Percentiles rank a stretch among this genome's conserved stretches.
Evolutionary conservation across 2,797 vertebrate genomes (phyloP).

Genomic region (Nyctibius grandis): DNA sequence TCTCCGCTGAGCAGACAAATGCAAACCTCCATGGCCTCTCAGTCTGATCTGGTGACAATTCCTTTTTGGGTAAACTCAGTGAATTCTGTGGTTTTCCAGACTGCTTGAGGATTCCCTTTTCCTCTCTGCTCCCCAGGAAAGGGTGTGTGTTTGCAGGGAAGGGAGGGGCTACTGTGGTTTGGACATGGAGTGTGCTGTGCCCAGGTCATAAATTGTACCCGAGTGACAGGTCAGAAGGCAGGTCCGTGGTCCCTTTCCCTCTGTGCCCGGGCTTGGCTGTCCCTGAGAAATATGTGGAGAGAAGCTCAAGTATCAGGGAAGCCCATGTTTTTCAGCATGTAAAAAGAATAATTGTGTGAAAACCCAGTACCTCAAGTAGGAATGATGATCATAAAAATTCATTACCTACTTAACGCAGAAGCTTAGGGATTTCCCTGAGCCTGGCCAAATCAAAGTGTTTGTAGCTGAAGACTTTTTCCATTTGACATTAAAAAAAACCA

Average conservation of each 20-base stretch:
- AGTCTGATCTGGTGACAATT: not conserved
- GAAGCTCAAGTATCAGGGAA: not conserved
- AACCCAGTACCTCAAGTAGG: not conserved
- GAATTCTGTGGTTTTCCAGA: not conserved
- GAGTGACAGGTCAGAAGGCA: not conserved
- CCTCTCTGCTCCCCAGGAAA: not conserved
- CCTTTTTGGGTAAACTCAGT: not conserved
- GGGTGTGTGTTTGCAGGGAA: not conserved
- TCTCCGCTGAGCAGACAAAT: not conserved
- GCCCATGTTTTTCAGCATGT: not conserved
- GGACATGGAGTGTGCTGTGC: accelerated
- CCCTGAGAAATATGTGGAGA: not conserved
- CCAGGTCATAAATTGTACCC: not conserved
- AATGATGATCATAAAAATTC: not conserved
- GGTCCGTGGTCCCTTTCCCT: not conserved
- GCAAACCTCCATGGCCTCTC: not conserved
- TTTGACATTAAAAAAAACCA: not conserved
- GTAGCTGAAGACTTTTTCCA: not conserved
- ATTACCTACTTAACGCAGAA: not conserved
- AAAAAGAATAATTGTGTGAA: not conserved
- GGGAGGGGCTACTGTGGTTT: not conserved
- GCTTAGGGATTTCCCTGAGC: not conserved
- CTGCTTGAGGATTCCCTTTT: not conserved
- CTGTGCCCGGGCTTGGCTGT: accelerated
- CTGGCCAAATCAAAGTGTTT: not conserved